Evolutionary conservation across 2,797 vertebrate species (phyloP).

Genomic region (Brotogeris chrysoptera): DNA sequence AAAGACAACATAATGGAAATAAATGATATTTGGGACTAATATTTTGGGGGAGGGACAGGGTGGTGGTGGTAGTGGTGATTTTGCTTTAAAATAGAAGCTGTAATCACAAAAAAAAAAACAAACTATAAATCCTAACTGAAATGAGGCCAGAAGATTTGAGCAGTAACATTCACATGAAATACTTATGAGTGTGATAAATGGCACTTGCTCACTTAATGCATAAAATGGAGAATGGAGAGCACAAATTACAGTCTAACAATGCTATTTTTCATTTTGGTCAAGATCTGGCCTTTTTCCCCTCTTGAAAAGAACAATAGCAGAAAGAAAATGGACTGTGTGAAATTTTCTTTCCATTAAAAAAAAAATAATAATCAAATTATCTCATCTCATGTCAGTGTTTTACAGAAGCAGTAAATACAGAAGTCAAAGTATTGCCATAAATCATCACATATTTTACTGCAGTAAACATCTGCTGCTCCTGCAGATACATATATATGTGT

Average conservation of each 20-base stretch:
- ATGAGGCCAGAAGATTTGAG: neutral
- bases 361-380: neutral
- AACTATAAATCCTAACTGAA: neutral
- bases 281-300: neutral
- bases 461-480: slow-evolving; percentile 4
- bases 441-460: neutral
- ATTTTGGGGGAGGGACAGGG: no score
- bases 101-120: neutral
- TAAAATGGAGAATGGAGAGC: neutral
- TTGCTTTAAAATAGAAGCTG: neutral
- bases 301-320: neutral
- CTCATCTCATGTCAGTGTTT: neutral
- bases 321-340: neutral
- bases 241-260: neutral
- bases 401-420: neutral
- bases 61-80: neutral
- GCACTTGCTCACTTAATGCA: neutral
- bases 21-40: neutral
- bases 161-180: neutral
- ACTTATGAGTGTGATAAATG: neutral
- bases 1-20: neutral
- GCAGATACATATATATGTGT: neutral
- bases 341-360: neutral
- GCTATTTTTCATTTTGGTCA: neutral
- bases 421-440: neutral